A percentile compares a stretch with the other conserved stretches of the same genome.
Evolutionary conservation across 1,140 invertebrate species (phyloP).

Genomic region (Bombus breviceps): DNA sequence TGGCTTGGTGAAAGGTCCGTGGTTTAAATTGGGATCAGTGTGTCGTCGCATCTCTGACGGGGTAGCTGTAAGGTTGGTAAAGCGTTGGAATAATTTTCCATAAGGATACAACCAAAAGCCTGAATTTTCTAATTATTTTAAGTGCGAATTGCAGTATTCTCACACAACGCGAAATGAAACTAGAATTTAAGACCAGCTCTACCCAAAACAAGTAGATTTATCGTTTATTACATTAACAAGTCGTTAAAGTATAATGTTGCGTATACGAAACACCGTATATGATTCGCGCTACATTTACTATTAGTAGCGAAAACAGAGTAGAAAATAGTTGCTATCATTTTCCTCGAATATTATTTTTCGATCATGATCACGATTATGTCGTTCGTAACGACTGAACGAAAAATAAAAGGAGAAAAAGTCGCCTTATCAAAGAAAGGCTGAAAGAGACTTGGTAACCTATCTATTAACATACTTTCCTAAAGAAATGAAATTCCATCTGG

Average conservation of each 20-base stretch:
- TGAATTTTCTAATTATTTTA: slow-evolving; percentile 18
- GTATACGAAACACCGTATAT: background rate
- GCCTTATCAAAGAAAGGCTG: background rate
- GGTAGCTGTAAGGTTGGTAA: background rate
- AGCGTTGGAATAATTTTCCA: slow-evolving; percentile 18
- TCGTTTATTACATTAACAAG: background rate
- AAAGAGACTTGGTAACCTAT: background rate
- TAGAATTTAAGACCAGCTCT: background rate
- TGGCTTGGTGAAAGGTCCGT: background rate
- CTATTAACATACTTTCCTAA: background rate
- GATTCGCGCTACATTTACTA: background rate
- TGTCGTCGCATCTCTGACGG: background rate
- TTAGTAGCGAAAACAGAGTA: background rate
- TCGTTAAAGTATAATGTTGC: background rate
- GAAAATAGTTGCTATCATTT: background rate
- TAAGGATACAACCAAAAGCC: background rate
- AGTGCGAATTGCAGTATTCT: background rate
- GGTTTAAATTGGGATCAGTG: background rate
- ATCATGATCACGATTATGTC: too few species aligned
- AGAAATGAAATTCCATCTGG: background rate
- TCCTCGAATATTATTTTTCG: background rate
- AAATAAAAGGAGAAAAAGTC: background rate
- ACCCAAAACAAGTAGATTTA: background rate
- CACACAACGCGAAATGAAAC: background rate
- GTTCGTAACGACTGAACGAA: too few species aligned